These are phyloP conservation scores for Dolichopus griseipennis DNA, from an alignment of 2,888 invertebrate species.

Conservation along the genomic window DNA sequence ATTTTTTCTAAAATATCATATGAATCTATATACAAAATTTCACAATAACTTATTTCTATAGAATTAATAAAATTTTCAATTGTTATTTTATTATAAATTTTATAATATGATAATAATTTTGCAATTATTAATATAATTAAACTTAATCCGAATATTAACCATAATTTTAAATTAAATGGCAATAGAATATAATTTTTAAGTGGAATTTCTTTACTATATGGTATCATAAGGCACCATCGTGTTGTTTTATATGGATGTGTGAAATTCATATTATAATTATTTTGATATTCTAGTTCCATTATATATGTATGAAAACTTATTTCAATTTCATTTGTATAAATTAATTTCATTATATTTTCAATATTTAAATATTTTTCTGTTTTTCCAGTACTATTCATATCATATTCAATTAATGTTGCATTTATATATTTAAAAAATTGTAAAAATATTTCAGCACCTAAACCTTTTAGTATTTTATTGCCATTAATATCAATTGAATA, in stretches of 20 bases:
- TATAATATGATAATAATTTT: background rate
- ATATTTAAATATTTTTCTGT: background rate
- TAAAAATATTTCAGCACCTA: background rate
- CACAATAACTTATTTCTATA: background rate
- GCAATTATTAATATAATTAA: background rate
- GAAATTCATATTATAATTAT: background rate
- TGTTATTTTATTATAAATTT: background rate
- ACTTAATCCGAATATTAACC: background rate
- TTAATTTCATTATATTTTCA: background rate
- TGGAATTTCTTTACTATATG: constrained; percentile 1
- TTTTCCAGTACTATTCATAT: background rate
- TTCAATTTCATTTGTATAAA: background rate
- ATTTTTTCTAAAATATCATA: background rate
- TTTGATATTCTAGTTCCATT: background rate
- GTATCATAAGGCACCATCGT: background rate
- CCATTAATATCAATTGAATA: background rate
- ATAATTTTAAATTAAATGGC: background rate
- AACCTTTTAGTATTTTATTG: background rate
- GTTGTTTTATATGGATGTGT: background rate
- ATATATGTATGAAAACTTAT: background rate
- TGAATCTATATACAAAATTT: constrained; percentile 1
- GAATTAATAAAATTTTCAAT: background rate
- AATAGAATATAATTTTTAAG: background rate
- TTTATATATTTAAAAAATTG: background rate
- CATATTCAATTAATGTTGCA: background rate